A percentile compares a stretch with the other conserved stretches of the same genome.
These are phyloP conservation scores for Trissolcus japonicus DNA, from an alignment of 2,888 invertebrate genomes.

Conservation along the genomic window DNA sequence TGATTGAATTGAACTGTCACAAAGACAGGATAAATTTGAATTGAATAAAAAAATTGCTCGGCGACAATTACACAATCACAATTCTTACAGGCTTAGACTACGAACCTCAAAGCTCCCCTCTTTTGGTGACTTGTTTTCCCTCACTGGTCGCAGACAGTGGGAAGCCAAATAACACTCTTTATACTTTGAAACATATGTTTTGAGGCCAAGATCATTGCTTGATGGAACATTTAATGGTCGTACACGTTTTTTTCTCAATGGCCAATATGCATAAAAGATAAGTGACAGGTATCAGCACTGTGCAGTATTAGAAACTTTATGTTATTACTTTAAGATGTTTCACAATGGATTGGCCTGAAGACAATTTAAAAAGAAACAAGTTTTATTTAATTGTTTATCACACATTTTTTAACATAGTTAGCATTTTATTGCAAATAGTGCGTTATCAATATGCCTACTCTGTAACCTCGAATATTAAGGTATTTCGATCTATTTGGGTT, in stretches of 20 bases:
- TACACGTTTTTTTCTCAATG: slow-evolving; percentile 18
- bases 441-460: too few relatives aligned
- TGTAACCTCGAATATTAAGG: too few relatives aligned
- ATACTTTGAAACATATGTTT: slow-evolving; percentile 60
- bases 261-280: slow-evolving; percentile 4
- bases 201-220: slow-evolving; percentile 55
- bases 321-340: too few relatives aligned
- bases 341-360: too few relatives aligned
- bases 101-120: slow-evolving; percentile 61
- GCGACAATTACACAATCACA: slow-evolving; percentile 62
- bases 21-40: not conserved
- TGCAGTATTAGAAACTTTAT: too few relatives aligned
- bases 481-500: slow-evolving; percentile 43
- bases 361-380: too few relatives aligned
- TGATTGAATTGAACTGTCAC: slow-evolving; percentile 9
- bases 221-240: slow-evolving; percentile 22
- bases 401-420: too few relatives aligned
- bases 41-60: slow-evolving; percentile 10
- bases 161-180: slow-evolving; percentile 67
- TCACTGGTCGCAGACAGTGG: slow-evolving; percentile 65
- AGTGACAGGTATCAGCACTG: slow-evolving; percentile 12
- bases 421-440: too few relatives aligned
- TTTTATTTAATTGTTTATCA: too few relatives aligned
- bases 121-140: slow-evolving; percentile 61
- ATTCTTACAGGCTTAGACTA: slow-evolving; percentile 62